phyloP scores from a whole-genome alignment of 2,888 invertebrate species.

The Drosophila quinaria region DNA sequence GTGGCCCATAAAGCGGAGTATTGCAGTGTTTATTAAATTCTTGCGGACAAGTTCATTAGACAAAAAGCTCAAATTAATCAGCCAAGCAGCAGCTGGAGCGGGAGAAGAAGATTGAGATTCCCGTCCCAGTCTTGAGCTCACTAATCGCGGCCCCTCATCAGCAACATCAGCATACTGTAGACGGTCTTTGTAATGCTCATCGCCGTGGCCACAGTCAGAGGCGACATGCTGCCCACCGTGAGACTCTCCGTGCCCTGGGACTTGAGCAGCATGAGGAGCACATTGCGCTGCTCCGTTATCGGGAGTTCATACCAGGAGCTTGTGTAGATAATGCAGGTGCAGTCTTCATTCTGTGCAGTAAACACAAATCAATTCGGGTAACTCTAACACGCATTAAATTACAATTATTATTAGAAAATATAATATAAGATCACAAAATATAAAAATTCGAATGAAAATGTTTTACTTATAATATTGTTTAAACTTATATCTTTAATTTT shows the following conservation, averaged over 20 bases:
- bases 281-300: constrained; percentile 48
- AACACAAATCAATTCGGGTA: not conserved
- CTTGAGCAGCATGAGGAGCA: constrained; percentile 64
- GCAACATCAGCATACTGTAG: constrained; percentile 54
- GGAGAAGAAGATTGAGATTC: not conserved
- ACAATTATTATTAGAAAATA: too few species aligned
- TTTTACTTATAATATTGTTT: too few species aligned
- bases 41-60: constrained; percentile 74
- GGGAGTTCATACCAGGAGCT: constrained; percentile 68
- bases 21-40: constrained; percentile 72
- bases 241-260: constrained; percentile 50
- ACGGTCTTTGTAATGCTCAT: constrained; percentile 53
- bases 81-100: constrained; percentile 1
- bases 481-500: too few species aligned
- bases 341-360: constrained; percentile 59
- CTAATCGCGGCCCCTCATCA: constrained; percentile 27
- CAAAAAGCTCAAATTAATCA: constrained; percentile 79
- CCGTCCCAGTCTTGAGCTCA: not conserved
- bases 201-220: constrained; percentile 60
- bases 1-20: constrained; percentile 60
- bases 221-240: constrained; percentile 58
- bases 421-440: too few species aligned
- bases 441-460: too few species aligned
- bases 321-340: constrained; percentile 52
- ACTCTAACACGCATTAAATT: not conserved